Evolutionary conservation across 2,113 vertebrate species (phyloP), one percentile per base, ranked within the genome.

Genomic region (Aldabrachelys gigantea): DNA sequence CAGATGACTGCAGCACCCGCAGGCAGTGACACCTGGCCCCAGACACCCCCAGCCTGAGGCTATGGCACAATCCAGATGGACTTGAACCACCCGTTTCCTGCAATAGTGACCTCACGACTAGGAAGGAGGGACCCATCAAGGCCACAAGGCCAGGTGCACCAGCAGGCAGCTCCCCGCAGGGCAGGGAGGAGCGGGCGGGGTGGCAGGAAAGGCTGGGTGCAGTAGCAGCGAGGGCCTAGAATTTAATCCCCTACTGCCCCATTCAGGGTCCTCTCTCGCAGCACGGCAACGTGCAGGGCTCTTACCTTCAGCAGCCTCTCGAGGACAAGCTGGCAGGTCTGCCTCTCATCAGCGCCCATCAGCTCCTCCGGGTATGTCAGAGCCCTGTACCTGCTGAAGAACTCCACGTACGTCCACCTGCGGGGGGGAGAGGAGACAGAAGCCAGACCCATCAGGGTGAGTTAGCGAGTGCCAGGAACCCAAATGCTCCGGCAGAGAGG

Each of bases 351-450:
- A 1, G 93, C 84, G 49, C 47, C 95, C 85, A 3, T 31, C 80
- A 95, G 89, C 80, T 95, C 78, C 14, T 95, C 93, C 7, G 54
- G 96, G 47, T 52, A 93, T 21, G 98, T 84, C 85, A 99, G 97
- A 69, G 98, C 93, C 41, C 98, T 97, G 91, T 98, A 98, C 83
- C 98, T 97, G 84, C 88, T 97, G 53, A 98, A 98, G 97, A 99
- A 98, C 85, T 98, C 98, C 59, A 96, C 97, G 12, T 98, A 98
- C 0, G 94, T 98, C 98, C 98, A 98, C 79, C 98, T 98, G 93
- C 2, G 10, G 17, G 22, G 16, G 50, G 10, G 10, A n/a, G 47
- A 10, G 47, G 10, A 10, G 4, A 27, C 29, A 47, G 7, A 38
- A 29, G n/a, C 98, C 98, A 62, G 31, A 8, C 78, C 56, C 53